A percentile compares a stretch with the other conserved stretches of the same genome.
Conservation (phyloP, 1,140 invertebrate genomes). For the Drosophila kepulauana region DNA sequence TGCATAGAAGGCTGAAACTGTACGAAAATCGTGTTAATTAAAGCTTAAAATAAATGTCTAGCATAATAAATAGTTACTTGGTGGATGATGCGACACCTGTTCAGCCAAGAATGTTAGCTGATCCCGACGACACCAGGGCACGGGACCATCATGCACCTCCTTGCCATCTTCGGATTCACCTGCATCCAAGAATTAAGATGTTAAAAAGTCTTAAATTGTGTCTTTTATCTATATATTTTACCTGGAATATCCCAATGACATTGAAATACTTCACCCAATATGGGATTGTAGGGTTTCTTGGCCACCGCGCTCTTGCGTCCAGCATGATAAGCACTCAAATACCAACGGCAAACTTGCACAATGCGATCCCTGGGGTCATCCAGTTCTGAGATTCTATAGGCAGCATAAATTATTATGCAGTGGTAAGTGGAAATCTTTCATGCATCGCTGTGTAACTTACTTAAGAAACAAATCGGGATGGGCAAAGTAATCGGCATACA, state of each 20-base stretch:
- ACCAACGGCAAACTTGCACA: slow-evolving; percentile 97
- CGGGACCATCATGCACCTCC: slow-evolving; percentile 89
- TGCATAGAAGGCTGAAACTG: slow-evolving; percentile 98
- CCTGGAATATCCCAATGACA: slow-evolving; percentile 93
- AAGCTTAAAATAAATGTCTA: accelerated
- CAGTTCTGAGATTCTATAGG: slow-evolving; percentile 92
- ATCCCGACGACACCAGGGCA: slow-evolving; percentile 92
- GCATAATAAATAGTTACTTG: slow-evolving; percentile 88
- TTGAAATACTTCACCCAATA: slow-evolving; percentile 97
- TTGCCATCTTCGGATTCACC: slow-evolving; percentile 58
- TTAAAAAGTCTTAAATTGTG: background rate
- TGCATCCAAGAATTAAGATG: slow-evolving; percentile 8
- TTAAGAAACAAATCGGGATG: slow-evolving; percentile 98
- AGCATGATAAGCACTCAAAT: slow-evolving; percentile 98
- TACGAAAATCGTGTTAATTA: slow-evolving; percentile 27
- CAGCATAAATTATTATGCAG: background rate
- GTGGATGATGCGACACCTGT: slow-evolving; percentile 99
- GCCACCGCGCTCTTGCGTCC: slow-evolving; percentile 97
- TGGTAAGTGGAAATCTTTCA: background rate
- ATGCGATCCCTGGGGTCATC: slow-evolving; percentile 94
- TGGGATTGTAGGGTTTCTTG: slow-evolving; percentile 99
- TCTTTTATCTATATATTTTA: background rate
- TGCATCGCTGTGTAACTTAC: slow-evolving; percentile 86
- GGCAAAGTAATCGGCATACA: slow-evolving; percentile 99
- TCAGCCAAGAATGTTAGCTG: slow-evolving; percentile 97